These are phyloP conservation scores for Serranus cabrilla DNA, from an alignment of 2,797 vertebrate genomes.

Conservation along the genomic window DNA sequence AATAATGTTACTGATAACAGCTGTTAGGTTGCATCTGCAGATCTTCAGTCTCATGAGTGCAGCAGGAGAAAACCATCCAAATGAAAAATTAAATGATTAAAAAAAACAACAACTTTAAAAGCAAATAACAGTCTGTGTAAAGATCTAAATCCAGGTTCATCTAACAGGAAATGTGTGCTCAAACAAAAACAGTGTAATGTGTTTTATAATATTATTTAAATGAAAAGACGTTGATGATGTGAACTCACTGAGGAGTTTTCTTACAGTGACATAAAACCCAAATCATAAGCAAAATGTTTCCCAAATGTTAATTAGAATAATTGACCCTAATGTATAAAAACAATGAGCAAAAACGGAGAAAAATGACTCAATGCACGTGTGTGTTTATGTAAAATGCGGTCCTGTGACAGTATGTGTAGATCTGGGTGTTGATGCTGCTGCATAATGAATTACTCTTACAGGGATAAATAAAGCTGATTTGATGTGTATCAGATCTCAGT, in stretches of 20 bases:
- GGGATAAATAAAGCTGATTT: too few relatives aligned
- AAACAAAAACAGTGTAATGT: not conserved
- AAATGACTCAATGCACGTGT: too few relatives aligned
- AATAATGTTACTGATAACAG: not conserved
- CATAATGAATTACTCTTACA: too few relatives aligned
- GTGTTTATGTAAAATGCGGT: too few relatives aligned
- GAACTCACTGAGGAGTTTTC: not conserved
- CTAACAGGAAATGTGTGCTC: not conserved
- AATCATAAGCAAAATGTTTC: not conserved
- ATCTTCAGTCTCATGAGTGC: not conserved
- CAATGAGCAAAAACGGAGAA: too few relatives aligned
- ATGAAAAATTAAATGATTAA: not conserved
- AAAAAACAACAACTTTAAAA: too few relatives aligned
- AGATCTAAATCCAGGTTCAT: not conserved
- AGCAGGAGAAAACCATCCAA: not conserved
- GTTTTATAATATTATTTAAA: not conserved
- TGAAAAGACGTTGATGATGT: not conserved
- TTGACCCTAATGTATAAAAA: not conserved
- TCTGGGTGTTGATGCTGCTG: not conserved
- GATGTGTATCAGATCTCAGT: not conserved
- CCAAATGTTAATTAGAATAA: not conserved
- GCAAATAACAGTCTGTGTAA: not conserved
- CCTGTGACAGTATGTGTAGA: too few relatives aligned
- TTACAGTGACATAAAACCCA: not conserved
- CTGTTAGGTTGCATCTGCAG: slow-evolving; percentile 4